These are phyloP conservation scores for Venustaconcha ellipsiformis DNA, from an alignment of 1,140 invertebrate species.

Conservation along the genomic window DNA sequence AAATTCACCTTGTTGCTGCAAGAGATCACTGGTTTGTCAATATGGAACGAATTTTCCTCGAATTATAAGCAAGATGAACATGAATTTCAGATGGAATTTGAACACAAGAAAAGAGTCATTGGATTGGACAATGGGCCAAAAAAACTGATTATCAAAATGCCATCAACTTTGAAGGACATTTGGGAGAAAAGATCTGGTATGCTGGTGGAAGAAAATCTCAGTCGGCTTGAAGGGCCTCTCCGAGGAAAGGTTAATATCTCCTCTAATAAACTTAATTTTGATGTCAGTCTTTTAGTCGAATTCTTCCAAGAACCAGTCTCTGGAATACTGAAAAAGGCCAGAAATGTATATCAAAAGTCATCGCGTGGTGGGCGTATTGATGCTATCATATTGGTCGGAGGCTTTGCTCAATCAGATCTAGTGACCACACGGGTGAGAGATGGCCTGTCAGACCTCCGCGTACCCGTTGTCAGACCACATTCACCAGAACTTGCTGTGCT, in stretches of 20 bases:
- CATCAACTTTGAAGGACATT: conserved; percentile 5
- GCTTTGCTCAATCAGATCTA: conserved; percentile 13
- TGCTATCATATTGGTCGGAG: conserved; percentile 15
- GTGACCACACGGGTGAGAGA: conserved; percentile 4
- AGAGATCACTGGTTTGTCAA: neutral
- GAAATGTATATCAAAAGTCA: neutral
- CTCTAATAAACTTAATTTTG: conserved; percentile 3
- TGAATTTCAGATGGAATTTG: conserved; percentile 13
- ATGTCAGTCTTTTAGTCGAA: neutral
- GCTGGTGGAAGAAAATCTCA: conserved; percentile 6
- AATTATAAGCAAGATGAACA: conserved; percentile 13
- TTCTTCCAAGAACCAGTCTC: conserved; percentile 11
- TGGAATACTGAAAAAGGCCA: neutral
- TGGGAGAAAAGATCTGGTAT: conserved; percentile 4
- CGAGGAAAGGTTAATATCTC: conserved; percentile 4
- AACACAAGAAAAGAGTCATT: conserved; percentile 11
- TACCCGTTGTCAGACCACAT: conserved; percentile 16
- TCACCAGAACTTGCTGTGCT: conserved; percentile 10
- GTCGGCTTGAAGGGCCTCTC: neutral
- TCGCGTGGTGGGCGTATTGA: neutral
- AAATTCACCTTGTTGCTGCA: conserved; percentile 10
- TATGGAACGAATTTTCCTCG: neutral
- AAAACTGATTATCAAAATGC: conserved; percentile 7
- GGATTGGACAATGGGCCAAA: neutral
- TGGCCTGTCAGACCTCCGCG: neutral